phyloP scores from a whole-genome alignment of 2,888 invertebrate species.

The Amphipyra tragopoginis region DNA sequence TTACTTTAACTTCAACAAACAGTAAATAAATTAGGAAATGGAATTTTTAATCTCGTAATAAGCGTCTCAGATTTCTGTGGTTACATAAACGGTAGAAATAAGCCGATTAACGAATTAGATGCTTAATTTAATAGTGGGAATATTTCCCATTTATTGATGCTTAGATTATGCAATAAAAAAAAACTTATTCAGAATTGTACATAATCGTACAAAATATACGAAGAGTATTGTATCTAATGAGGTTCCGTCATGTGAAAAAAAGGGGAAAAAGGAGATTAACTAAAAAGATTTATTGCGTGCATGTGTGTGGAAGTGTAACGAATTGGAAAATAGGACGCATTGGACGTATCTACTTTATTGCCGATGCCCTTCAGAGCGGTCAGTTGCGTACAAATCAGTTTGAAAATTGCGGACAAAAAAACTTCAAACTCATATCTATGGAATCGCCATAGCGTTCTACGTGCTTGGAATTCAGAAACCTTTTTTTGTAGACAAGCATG shows the following conservation, averaged over 20 bases:
- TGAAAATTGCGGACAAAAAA: conserved; percentile 1
- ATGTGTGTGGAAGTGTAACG: conserved; percentile 15
- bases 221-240: background rate
- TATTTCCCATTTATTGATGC: background rate
- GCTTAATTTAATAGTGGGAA: conserved; percentile 36
- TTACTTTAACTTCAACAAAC: conserved; percentile 28
- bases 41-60: conserved; percentile 47
- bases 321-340: conserved; percentile 36
- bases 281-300: conserved; percentile 22
- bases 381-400: background rate
- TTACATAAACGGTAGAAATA: conserved; percentile 34
- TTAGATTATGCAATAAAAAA: background rate
- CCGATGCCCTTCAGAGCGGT: conserved; percentile 14
- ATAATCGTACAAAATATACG: too few species aligned
- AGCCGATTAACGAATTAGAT: conserved; percentile 30
- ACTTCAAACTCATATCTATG: background rate
- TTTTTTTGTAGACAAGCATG: background rate
- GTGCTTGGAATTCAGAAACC: too few species aligned
- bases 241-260: conserved; percentile 14
- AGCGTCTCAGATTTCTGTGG: conserved; percentile 46
- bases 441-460: background rate
- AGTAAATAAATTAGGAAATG: conserved; percentile 32
- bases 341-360: conserved; percentile 5
- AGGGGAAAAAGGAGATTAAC: conserved; percentile 18
- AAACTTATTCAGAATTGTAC: too few species aligned